Percentiles rank a stretch among this genome's conserved stretches.
Conservation (phyloP, 2,888 invertebrate species). For the Nudaria mundana region DNA sequence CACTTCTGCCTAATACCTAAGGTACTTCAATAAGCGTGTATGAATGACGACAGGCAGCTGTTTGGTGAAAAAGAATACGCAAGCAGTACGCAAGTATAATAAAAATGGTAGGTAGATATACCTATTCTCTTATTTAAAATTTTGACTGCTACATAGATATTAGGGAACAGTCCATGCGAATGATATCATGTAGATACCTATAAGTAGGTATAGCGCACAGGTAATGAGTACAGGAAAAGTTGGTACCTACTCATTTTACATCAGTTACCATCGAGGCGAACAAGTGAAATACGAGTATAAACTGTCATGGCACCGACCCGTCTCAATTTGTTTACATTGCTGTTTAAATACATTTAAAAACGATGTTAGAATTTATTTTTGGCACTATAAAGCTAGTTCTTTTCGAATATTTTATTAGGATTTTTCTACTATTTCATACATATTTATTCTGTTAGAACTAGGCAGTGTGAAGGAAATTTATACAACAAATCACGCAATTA, state of each 20-base stretch:
- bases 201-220: not conserved
- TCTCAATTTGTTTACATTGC: slow-evolving; percentile 16
- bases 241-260: slow-evolving; percentile 3
- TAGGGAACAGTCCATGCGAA: not conserved
- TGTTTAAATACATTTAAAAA: slow-evolving; percentile 26
- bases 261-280: not conserved
- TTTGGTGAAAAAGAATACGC: too few species aligned
- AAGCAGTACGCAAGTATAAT: too few species aligned
- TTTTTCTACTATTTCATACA: too few species aligned
- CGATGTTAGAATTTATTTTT: not conserved
- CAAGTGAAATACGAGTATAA: slow-evolving; percentile 6
- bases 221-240: slow-evolving; percentile 6
- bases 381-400: not conserved
- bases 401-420: too few species aligned
- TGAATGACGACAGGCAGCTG: too few species aligned
- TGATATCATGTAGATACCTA: not conserved
- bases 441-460: too few species aligned
- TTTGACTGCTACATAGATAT: not conserved
- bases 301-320: slow-evolving; percentile 20
- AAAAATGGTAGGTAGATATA: too few species aligned
- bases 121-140: too few species aligned
- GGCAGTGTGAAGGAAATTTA: too few species aligned
- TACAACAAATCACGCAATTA: too few species aligned
- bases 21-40: too few species aligned
- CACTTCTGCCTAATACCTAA: too few species aligned